Base-by-base conservation (phyloP, 1,140 invertebrate species). In the Drosophila grimshawi region DNA sequence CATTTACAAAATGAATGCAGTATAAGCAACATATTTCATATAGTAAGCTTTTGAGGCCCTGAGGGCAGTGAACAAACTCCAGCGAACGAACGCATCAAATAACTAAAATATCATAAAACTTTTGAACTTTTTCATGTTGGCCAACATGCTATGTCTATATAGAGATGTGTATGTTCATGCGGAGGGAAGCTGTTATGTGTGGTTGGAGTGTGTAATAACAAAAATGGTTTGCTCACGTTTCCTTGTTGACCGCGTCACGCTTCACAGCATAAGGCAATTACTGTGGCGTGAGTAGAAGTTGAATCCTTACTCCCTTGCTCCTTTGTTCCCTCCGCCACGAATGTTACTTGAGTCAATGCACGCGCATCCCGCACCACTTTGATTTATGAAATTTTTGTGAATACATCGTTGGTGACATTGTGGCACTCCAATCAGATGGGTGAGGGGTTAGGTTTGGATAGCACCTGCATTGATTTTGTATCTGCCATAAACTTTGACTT, bases 181-280 rank as follows among this genome's bases (percentile, higher is more conserved):
- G 46, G 7, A 4, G n/a, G 35, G 45, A 32, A 2, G n/a, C 11
- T 43, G 11, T 45, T 49, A 3, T 41, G 37, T 43, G 30, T 65
- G 60, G 7, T 11, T 10, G 11, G 49, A 61, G 64, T 81, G 51
- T 75, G 80, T 67, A 69, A 73, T 88, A 75, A 73, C 79, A 82
- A 76, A 76, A 86, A 82, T 79, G 83, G 62, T 61, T 76, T 60
- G 75, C 75, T 70, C 83, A 86, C 82, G 83, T 77, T 86, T 80
- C 83, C 76, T 70, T 88, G 83, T 80, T 86, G 83, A 86, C 82
- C 82, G 80, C 83, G 81, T 80, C 82, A 86, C 82, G 82, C 76
- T 88, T 78, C 68, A 86, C 67, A 88, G 83, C 71, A 80, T 86
- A 86, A 86, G 88, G 83, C 82, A 86, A 86, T 86, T 86, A 86